Percentiles rank a stretch among this genome's conserved stretches.
These are phyloP conservation scores for Theristicus caerulescens DNA, from an alignment of 2,113 vertebrate species.

Conservation along the genomic window DNA sequence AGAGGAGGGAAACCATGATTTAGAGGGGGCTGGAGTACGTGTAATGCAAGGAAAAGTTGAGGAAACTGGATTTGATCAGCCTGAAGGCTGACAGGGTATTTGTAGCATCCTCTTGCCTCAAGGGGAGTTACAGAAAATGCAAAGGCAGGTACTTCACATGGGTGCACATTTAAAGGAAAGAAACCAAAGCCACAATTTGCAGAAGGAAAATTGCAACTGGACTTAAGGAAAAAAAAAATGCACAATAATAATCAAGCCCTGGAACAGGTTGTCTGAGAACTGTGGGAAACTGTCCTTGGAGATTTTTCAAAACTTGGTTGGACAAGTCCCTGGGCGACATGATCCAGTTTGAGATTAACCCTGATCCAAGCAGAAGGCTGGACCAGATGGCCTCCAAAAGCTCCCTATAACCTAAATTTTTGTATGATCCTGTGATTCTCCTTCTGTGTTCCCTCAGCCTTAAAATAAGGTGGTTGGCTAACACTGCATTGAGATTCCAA, in stretches of 20 bases:
- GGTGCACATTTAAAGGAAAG: background rate
- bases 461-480: background rate
- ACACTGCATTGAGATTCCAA: background rate
- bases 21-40: background rate
- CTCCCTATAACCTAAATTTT: conserved; percentile 43
- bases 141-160: background rate
- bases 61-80: background rate
- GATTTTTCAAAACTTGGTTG: conserved; percentile 43
- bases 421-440: background rate
- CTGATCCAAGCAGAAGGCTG: conserved; percentile 43
- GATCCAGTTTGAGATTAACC: conserved; percentile 49
- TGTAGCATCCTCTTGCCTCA: background rate
- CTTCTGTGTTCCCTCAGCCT: conserved; percentile 6
- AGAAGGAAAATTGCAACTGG: background rate
- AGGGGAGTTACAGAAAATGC: background rate
- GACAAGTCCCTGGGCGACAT: background rate
- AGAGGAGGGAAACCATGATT: background rate
- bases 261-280: background rate
- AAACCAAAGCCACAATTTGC: background rate
- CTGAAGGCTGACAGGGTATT: background rate
- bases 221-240: background rate
- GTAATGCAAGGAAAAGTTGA: background rate
- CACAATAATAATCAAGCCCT: background rate
- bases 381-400: conserved; percentile 43
- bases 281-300: conserved; percentile 51